Evolutionary conservation across 2,888 invertebrate genomes (phyloP).

Genomic region (Bibio marci): DNA sequence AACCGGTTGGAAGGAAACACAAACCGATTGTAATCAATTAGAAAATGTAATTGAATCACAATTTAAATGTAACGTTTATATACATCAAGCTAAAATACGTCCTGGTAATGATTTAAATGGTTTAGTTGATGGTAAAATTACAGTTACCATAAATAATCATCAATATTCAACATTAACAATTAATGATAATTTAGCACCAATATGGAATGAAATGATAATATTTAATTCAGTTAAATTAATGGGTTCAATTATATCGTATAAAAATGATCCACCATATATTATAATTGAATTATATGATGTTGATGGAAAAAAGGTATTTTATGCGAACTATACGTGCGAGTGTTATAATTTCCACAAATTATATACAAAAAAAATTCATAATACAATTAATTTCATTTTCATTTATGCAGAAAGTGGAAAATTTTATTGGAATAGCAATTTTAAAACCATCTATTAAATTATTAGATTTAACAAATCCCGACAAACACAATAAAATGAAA

Average conservation of each 20-base stretch:
- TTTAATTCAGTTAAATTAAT: slow-evolving; percentile 27
- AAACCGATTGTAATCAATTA: slow-evolving; percentile 7
- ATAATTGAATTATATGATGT: slow-evolving; percentile 30
- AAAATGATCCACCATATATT: slow-evolving; percentile 26
- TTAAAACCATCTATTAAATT: background rate
- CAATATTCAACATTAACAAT: slow-evolving; percentile 8
- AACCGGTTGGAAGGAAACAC: slow-evolving; percentile 2
- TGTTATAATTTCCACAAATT: no score
- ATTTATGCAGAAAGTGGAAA: background rate
- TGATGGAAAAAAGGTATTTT: slow-evolving; percentile 14
- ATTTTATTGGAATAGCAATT: background rate
- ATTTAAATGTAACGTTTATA: slow-evolving; percentile 42
- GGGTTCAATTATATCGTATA: slow-evolving; percentile 17
- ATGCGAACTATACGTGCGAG: no score
- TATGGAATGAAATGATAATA: slow-evolving; percentile 41
- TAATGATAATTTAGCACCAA: slow-evolving; percentile 34
- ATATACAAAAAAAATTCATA: no score
- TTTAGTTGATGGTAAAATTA: slow-evolving; percentile 31
- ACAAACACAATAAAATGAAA: background rate
- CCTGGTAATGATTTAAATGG: slow-evolving; percentile 35
- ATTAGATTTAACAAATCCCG: background rate
- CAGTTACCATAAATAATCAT: slow-evolving; percentile 15
- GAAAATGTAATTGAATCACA: slow-evolving; percentile 23
- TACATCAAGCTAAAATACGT: slow-evolving; percentile 49
- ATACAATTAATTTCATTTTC: no score